Conservation (phyloP, 2,888 invertebrate species). For the Papilio protenor region DNA sequence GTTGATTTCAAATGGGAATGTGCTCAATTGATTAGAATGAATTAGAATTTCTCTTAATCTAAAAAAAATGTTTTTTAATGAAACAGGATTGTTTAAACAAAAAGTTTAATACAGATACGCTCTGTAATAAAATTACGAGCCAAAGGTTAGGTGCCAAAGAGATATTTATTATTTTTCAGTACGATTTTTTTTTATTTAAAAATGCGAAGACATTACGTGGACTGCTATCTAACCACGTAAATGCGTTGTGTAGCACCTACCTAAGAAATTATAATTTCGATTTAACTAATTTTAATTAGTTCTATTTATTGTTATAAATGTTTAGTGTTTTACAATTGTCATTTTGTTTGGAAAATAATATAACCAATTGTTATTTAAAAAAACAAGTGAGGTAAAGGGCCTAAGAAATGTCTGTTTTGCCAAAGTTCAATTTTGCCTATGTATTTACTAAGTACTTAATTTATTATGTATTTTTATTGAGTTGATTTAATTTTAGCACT, state of each 20-base stretch:
- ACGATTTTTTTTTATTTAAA: conserved; percentile 12
- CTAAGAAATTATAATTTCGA: conserved; percentile 11
- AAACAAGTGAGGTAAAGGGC: conserved; percentile 2
- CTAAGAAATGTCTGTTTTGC: conserved; percentile 21
- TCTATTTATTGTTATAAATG: conserved; percentile 7
- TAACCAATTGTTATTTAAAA: not conserved
- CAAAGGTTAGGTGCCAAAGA: conserved; percentile 63
- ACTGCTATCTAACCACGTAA: not conserved
- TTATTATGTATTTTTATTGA: not conserved
- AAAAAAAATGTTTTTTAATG: not conserved
- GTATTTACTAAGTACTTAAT: conserved; percentile 13
- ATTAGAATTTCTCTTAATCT: not conserved
- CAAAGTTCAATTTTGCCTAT: conserved; percentile 22
- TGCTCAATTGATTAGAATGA: conserved; percentile 13
- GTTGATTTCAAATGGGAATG: not conserved
- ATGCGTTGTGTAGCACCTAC: conserved; percentile 23
- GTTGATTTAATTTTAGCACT: not conserved
- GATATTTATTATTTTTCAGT: conserved; percentile 45
- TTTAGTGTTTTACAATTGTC: not conserved
- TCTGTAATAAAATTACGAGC: conserved; percentile 48
- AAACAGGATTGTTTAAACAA: conserved; percentile 7
- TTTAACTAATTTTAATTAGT: conserved; percentile 18
- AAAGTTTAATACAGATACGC: conserved; percentile 38
- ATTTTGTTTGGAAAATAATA: not conserved
- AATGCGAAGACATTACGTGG: not conserved